A percentile compares a stretch with the other conserved stretches of the same genome.
These are phyloP conservation scores for Catharus fuscescens DNA, from an alignment of 2,113 vertebrate genomes.

Conservation along the genomic window DNA sequence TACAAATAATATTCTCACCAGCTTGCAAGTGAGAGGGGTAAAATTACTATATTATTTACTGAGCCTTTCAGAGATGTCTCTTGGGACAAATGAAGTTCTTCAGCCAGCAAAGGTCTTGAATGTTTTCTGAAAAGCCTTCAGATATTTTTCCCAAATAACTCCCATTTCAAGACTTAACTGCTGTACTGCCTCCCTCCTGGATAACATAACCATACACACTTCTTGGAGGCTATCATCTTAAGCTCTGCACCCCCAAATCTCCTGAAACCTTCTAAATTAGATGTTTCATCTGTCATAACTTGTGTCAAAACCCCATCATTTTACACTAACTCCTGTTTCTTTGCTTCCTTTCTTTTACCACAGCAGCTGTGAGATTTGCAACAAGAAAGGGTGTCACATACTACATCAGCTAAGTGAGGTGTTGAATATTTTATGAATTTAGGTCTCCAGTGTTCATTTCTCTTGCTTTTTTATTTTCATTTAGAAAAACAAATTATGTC, in stretches of 20 bases:
- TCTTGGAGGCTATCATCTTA: background rate
- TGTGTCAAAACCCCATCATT: background rate
- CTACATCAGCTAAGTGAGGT: background rate
- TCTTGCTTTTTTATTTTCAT: constrained; percentile 10
- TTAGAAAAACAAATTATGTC: constrained; percentile 16
- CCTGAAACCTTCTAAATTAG: background rate
- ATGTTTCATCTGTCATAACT: background rate
- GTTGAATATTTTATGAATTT: constrained; percentile 45
- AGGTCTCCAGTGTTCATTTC: background rate
- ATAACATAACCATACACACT: background rate
- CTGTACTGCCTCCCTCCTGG: background rate
- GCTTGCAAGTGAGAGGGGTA: background rate
- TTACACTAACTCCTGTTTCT: background rate
- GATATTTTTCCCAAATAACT: background rate
- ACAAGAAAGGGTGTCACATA: background rate
- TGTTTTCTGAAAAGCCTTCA: background rate
- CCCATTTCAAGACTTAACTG: background rate
- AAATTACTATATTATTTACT: background rate
- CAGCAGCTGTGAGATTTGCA: background rate
- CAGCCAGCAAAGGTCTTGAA: background rate
- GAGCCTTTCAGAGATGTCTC: background rate
- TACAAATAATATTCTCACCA: background rate
- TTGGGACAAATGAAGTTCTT: background rate
- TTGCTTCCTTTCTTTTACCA: background rate
- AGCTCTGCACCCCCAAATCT: background rate